Base-by-base conservation (phyloP, 23 tunicate genomes). In the Trididemnum miniatum region DNA sequence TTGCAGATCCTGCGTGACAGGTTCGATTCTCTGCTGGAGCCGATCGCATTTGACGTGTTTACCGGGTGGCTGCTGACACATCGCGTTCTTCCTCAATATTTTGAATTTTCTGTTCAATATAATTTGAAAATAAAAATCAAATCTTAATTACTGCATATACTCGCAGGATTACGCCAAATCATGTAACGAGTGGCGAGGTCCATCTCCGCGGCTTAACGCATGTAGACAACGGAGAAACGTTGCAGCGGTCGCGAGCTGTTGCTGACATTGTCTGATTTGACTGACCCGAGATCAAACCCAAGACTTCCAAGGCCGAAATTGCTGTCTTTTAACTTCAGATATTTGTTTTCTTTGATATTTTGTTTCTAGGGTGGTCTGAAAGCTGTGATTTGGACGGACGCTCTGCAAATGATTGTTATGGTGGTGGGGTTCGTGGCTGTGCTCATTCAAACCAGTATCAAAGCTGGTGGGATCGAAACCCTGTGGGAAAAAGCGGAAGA, bases 351-450 rank as follows among this genome's bases (percentile, higher is more conserved):
- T n/a, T n/a, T n/a, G 54, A 15, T 7, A 44, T 44, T 44, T 9
- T 9, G 9, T 44, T 44, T 44, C n/a, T 39, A 85, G 89, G 89
- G 89, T 29, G 89, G 89, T 2, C 65, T 85, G 50, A 85, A 85
- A 65, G 89, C 89, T 3, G 89, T 85, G 0, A 85, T 85, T 28
- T 85, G 89, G 89, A 85, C 89, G 2, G 89, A 85, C 78, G 89
- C 79, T 36, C 27, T 85, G 50, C 89, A 85, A 34, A 71, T 69
- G 59, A 0, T 62, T 85, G 51, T 85, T 22, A 59, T 85, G 49
- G 0, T 78, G 24, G 65, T 78, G 0, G 83, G 76, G n/a, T 49
- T 85, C 20, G 32, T 85, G 30, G 63, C 80, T 3, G 83, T 85
- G 2, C 33, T 85, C 32, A 79, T 85, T 37, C 65, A 54, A 49